Evolutionary conservation across 2,113 vertebrate genomes (phyloP).

Genomic region (Gallinago jamesoni): DNA sequence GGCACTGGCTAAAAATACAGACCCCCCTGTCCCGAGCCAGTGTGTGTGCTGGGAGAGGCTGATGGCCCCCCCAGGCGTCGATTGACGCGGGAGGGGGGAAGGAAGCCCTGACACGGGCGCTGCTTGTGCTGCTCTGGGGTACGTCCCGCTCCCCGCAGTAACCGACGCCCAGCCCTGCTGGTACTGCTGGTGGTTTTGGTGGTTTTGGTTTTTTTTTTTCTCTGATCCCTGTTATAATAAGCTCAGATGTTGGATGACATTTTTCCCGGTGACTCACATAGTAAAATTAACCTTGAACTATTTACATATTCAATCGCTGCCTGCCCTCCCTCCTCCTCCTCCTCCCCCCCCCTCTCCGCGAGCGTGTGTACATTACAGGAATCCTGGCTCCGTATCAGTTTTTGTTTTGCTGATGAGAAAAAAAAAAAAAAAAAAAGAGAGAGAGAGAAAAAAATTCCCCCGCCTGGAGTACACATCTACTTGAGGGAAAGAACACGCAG

Average conservation of each 20-base stretch:
- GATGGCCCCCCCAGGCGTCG: neutral
- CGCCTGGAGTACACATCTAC: slow-evolving; percentile 79
- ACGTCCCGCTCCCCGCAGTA: slow-evolving; percentile 4
- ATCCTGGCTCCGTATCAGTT: slow-evolving; percentile 39
- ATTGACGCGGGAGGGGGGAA: neutral
- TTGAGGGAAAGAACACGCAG: slow-evolving; percentile 88
- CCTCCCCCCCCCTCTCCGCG: neutral
- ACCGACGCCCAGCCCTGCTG: neutral
- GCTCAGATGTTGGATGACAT: slow-evolving; percentile 57
- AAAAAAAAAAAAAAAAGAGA: neutral
- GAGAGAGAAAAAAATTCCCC: slow-evolving; percentile 25
- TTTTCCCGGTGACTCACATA: slow-evolving; percentile 27
- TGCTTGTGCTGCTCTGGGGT: neutral
- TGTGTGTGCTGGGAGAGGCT: slow-evolving; percentile 26
- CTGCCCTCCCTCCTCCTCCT: slow-evolving; percentile 55
- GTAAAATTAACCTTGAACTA: slow-evolving; percentile 66
- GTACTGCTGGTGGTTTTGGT: neutral
- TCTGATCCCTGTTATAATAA: slow-evolving; percentile 14
- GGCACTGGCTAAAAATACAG: slow-evolving; percentile 53
- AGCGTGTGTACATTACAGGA: slow-evolving; percentile 37
- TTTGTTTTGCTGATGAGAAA: slow-evolving; percentile 71
- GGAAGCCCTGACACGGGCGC: neutral
- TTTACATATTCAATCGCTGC: slow-evolving; percentile 55
- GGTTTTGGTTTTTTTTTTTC: neutral
- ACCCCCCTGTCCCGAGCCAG: slow-evolving; percentile 4